Evolutionary conservation across 2,113 vertebrate species (phyloP).

Genomic region (Neofelis nebulosa): DNA sequence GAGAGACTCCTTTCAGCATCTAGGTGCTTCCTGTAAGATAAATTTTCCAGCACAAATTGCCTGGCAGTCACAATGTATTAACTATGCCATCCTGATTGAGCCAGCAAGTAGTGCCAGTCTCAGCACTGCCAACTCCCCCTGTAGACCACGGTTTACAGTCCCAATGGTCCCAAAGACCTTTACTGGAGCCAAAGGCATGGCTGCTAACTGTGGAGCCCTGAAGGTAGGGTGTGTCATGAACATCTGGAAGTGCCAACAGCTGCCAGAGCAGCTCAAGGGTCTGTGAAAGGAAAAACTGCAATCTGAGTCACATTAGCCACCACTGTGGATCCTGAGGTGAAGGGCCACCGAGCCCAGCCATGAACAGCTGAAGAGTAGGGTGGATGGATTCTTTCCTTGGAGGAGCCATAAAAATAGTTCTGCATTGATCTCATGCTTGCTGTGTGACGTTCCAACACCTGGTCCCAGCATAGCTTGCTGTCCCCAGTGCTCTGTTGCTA

Average conservation of each 20-base stretch:
- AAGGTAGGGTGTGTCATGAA: slow-evolving; percentile 54
- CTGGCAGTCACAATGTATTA: slow-evolving; percentile 47
- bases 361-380: slow-evolving; percentile 30
- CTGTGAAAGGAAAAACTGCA: slow-evolving; percentile 38
- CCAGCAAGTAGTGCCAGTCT: slow-evolving; percentile 43
- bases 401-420: slow-evolving; percentile 57
- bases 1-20: slow-evolving; percentile 39
- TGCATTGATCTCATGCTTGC: slow-evolving; percentile 14
- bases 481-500: not conserved
- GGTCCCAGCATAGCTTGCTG: slow-evolving; percentile 4
- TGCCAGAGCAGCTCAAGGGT: slow-evolving; percentile 39
- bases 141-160: slow-evolving; percentile 55
- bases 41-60: slow-evolving; percentile 56
- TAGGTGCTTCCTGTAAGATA: slow-evolving; percentile 55
- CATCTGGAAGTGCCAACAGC: slow-evolving; percentile 55
- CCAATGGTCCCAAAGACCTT: slow-evolving; percentile 58
- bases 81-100: not conserved
- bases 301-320: not conserved
- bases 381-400: slow-evolving; percentile 37
- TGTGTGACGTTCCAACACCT: slow-evolving; percentile 50
- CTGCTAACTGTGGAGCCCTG: slow-evolving; percentile 20
- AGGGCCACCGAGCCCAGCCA: not conserved
- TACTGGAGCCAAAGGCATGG: slow-evolving; percentile 50
- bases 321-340: slow-evolving; percentile 17
- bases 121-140: slow-evolving; percentile 33